Base-by-base conservation (phyloP, 2,888 invertebrate species). In the Noctua fimbriata region DNA sequence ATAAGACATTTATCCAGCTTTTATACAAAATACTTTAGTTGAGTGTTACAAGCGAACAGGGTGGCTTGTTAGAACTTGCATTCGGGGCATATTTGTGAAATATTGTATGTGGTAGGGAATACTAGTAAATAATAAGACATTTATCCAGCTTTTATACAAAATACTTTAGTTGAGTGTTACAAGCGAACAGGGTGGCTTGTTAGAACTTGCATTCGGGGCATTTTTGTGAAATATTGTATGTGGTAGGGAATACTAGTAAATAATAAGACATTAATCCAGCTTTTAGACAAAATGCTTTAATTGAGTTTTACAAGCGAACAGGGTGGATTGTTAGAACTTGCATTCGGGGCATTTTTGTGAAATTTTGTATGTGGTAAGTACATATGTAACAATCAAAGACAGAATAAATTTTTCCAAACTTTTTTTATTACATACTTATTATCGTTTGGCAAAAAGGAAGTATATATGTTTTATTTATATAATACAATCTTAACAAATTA, bases 361-460 rank as follows among this genome's bases (percentile, higher is more conserved):
- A 41, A 9, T 41, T 9, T 41, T 41, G 41, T 41, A 41, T 9
- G 41, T 9, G 5, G 24, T 24, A 55, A 7, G 10, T 21, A 21
- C 2, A 2, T 9, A 2, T 16, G 0, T 47, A 52, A 74, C 66
- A 78, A 2, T 74, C 21, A 89, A 86, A 87, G 89, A 84, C 81
- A 69, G 80, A 71, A 73, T 76, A 87, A 83, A 86, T 90, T 92
- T 92, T 94, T 94, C 87, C 90, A 93, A 93, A 93, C 92, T 90
- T 93, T 95, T 41, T 91, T 96, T 95, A 95, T 95, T 96, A 94
- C 92, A 93, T 93, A 94, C 87, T 92, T 90, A 92, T 90, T 94
- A 95, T 94, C 90, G 95, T 96, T 96, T 96, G 96, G 96, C 96
- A 96, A 96, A 88, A 95, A 95, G 92, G 95, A 95, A 95, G 95